These are phyloP conservation scores for Morbakka virulenta DNA, from an alignment of 30 jellyfish, hydroid and myxozoan genomes.

Conservation along the genomic window DNA sequence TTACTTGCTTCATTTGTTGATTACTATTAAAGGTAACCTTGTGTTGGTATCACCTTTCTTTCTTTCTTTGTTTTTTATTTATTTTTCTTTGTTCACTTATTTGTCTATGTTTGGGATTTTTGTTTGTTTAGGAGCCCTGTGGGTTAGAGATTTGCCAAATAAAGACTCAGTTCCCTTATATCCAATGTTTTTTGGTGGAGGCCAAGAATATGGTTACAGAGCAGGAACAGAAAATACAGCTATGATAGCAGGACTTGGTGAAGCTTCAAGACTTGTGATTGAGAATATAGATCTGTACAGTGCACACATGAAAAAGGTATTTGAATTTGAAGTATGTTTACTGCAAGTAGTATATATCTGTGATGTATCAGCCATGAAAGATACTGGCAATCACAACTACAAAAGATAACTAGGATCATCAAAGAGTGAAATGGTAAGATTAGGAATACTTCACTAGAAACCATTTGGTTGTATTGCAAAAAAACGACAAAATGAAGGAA, in stretches of 20 bases:
- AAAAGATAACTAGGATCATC: too few relatives aligned
- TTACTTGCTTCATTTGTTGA: too few relatives aligned
- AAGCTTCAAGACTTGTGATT: conserved; percentile 79
- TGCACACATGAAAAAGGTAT: conserved; percentile 58
- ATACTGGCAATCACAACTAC: too few relatives aligned
- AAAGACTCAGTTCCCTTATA: conserved; percentile 41
- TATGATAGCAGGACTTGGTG: conserved; percentile 99
- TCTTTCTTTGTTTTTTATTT: too few relatives aligned
- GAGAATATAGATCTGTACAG: conserved; percentile 37
- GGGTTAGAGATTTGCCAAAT: conserved; percentile 43
- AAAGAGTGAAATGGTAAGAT: too few relatives aligned
- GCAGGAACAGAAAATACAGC: conserved; percentile 96
- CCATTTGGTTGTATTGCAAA: too few relatives aligned
- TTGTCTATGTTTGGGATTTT: too few relatives aligned
- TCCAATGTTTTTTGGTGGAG: conserved; percentile 93
- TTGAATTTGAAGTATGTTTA: background rate
- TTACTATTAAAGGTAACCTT: too few relatives aligned
- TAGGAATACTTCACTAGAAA: too few relatives aligned
- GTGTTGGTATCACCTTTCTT: too few relatives aligned
- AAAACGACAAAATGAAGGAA: too few relatives aligned
- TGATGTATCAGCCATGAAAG: background rate
- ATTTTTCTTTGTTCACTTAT: too few relatives aligned
- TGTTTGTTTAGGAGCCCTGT: conserved; percentile 94
- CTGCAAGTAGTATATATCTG: background rate
- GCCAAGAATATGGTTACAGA: conserved; percentile 89